Conservation (phyloP, 2,888 invertebrate genomes). For the Perizoma flavofasciatum region DNA sequence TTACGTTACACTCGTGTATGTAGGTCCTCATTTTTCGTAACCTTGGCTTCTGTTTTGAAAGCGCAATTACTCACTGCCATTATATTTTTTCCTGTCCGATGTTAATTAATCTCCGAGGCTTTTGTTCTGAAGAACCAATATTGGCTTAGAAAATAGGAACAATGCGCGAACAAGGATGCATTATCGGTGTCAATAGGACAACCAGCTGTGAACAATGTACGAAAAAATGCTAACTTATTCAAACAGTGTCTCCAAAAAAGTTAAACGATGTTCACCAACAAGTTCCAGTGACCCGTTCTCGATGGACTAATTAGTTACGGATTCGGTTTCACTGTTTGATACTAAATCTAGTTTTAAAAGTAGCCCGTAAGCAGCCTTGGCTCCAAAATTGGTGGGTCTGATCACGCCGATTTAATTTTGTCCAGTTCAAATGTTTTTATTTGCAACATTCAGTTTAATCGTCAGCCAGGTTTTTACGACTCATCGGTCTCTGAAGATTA, state of each 20-base stretch:
- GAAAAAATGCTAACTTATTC: slow-evolving; percentile 64
- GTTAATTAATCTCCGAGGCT: slow-evolving; percentile 42
- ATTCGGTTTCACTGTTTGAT: slow-evolving; percentile 72
- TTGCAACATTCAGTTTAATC: slow-evolving; percentile 33
- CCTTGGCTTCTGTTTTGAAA: slow-evolving; percentile 63
- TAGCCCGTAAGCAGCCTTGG: slow-evolving; percentile 65
- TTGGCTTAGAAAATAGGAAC: slow-evolving; percentile 45
- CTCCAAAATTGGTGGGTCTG: slow-evolving; percentile 51
- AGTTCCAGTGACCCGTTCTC: slow-evolving; percentile 62
- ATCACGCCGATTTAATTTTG: slow-evolving; percentile 31
- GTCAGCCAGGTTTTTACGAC: slow-evolving; percentile 40
- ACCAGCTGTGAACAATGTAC: slow-evolving; percentile 61
- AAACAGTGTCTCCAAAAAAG: slow-evolving; percentile 63
- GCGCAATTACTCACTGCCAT: slow-evolving; percentile 48
- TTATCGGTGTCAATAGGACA: slow-evolving; percentile 71
- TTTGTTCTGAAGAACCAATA: slow-evolving; percentile 47
- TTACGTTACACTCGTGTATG: slow-evolving; percentile 63
- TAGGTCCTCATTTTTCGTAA: slow-evolving; percentile 65
- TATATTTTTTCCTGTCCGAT: slow-evolving; percentile 43
- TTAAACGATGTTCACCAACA: slow-evolving; percentile 59
- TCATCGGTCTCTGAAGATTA: slow-evolving; percentile 61
- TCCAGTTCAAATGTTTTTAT: slow-evolving; percentile 23
- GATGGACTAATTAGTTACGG: slow-evolving; percentile 65
- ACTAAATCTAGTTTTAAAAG: slow-evolving; percentile 47
- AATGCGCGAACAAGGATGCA: slow-evolving; percentile 56